phyloP scores from a whole-genome alignment of 2,888 invertebrate genomes.

The Troides helena region DNA sequence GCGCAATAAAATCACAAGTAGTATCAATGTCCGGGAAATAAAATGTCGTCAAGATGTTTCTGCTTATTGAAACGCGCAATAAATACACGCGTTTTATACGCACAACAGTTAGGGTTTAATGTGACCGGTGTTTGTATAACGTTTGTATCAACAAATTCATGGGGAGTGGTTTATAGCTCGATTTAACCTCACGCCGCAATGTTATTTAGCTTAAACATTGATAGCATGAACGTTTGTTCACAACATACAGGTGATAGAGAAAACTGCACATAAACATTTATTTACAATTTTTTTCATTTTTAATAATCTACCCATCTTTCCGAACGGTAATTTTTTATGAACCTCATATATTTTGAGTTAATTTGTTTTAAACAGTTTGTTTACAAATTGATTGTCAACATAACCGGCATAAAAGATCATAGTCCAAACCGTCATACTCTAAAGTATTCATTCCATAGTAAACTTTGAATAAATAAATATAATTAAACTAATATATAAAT shows the following conservation, averaged over 20 bases:
- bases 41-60: constrained; percentile 56
- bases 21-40: constrained; percentile 62
- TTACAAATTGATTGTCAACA: no score
- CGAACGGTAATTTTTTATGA: no score
- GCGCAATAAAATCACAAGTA: constrained; percentile 40
- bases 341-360: no score
- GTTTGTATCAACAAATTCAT: constrained; percentile 11
- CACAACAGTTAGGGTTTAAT: background rate
- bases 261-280: background rate
- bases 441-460: no score
- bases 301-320: no score
- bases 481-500: no score
- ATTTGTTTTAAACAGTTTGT: no score
- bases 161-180: constrained; percentile 12
- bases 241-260: background rate
- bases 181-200: constrained; percentile 8
- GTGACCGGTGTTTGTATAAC: constrained; percentile 11
- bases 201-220: constrained; percentile 2
- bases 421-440: no score
- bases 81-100: constrained; percentile 23
- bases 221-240: background rate
- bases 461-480: no score
- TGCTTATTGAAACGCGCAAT: constrained; percentile 38
- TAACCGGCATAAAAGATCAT: no score
- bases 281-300: no score